Percentiles rank a stretch among this genome's conserved stretches.
phyloP scores from a whole-genome alignment of 2,113 vertebrate species.

The Mastomys natalensis region DNA sequence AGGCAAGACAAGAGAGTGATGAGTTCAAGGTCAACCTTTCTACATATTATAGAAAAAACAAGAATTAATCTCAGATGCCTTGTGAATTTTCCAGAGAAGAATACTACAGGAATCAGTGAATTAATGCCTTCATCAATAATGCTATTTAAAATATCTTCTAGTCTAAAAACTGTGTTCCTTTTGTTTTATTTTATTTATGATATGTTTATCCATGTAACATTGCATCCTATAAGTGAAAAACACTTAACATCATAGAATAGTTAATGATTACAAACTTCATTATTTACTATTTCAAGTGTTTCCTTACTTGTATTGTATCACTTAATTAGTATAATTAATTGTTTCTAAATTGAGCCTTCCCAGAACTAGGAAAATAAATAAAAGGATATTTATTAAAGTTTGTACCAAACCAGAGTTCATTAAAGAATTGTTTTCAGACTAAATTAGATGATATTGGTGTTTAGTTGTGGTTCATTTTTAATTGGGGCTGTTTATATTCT shows the following conservation, averaged over 20 bases:
- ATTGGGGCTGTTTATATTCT: background rate
- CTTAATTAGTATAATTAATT: conserved; percentile 44
- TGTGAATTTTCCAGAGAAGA: background rate
- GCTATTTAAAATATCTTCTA: background rate
- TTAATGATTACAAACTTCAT: background rate
- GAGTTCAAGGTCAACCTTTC: background rate
- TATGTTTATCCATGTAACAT: conserved; percentile 2
- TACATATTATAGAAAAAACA: background rate
- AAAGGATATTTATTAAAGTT: conserved; percentile 20
- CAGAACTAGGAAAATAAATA: conserved; percentile 20
- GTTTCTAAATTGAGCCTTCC: background rate
- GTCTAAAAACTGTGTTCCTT: background rate
- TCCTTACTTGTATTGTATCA: background rate
- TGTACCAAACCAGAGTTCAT: background rate
- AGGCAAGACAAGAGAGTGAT: background rate
- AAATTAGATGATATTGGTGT: background rate
- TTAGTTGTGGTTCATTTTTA: conserved; percentile 28
- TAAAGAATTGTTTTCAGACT: conserved; percentile 30
- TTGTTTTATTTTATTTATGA: background rate
- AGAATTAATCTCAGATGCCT: background rate
- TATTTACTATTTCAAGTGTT: conserved; percentile 38
- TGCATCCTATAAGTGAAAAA: background rate
- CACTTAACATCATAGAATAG: background rate
- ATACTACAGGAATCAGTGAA: background rate
- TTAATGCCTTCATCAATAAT: background rate